These are phyloP conservation scores for Tachyglossus aculeatus DNA, from an alignment of 2,797 vertebrate genomes.

Conservation along the genomic window DNA sequence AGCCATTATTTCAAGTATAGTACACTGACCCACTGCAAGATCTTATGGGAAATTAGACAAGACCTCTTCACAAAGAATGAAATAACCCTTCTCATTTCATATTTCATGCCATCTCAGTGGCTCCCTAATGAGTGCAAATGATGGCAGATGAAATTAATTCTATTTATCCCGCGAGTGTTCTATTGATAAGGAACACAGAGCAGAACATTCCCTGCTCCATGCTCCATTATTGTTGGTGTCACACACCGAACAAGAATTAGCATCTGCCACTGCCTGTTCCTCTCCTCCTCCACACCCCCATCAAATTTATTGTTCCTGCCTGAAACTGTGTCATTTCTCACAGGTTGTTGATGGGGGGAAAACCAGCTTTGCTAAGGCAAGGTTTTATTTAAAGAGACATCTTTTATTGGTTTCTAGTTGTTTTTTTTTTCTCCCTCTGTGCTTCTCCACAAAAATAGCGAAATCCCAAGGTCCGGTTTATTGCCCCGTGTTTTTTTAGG, in stretches of 20 bases:
- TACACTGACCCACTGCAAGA: not conserved
- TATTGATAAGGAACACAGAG: not conserved
- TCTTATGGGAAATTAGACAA: conserved; percentile 40
- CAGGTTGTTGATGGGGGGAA: not conserved
- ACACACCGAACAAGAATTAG: not conserved
- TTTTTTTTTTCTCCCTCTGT: not conserved
- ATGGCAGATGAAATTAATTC: conserved; percentile 7
- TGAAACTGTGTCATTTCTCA: conserved; percentile 4
- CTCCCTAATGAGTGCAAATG: conserved; percentile 37
- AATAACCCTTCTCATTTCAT: conserved; percentile 54
- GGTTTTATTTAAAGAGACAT: not conserved
- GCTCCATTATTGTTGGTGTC: not conserved
- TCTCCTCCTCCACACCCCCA: too few relatives aligned
- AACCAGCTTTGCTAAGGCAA: not conserved
- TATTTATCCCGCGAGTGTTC: conserved; percentile 12
- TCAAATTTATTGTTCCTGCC: not conserved
- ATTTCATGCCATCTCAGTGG: conserved; percentile 35
- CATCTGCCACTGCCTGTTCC: not conserved
- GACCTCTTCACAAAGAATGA: conserved; percentile 6
- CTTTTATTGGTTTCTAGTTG: conserved; percentile 34
- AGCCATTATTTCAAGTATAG: not conserved
- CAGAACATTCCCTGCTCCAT: not conserved
- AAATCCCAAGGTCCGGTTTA: conserved; percentile 47
- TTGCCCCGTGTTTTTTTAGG: conserved; percentile 62
- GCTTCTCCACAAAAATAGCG: conserved; percentile 54